Evolutionary conservation across 2,888 invertebrate genomes (phyloP), one percentile per base, ranked within the genome.

Genomic region (Biston stratarius): DNA sequence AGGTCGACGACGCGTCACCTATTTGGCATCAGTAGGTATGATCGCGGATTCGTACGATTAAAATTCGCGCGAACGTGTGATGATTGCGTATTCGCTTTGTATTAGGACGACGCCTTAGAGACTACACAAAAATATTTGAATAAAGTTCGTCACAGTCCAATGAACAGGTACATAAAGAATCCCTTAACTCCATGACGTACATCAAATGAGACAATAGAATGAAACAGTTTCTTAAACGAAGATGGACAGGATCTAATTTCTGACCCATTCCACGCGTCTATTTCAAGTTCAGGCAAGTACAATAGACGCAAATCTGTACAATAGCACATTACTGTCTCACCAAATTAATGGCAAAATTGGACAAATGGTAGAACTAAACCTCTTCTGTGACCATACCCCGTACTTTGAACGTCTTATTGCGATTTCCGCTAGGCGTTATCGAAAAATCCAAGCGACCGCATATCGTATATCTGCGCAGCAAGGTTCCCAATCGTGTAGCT

Each of bases 231-330:
- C 1, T 33, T 12, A 47, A 49, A 52, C 38, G 33, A 55, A 55
- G 42, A 57, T 45, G 34, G 33, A 57, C 45, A 57, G 34, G 34
- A 34, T 56, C 57, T 34, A 57, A 57, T 45, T 24, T 42, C 12
- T 7, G 40, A 14, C 38, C 52, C 14, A 52, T 38, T 38, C 52
- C 14, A 38, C 40, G 40, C 51, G n/a, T 14, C 34, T 10, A 53
- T 40, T 40, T 24, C 53, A 44, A 56, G 44, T 56, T 56, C 33
- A n/a, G 12, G 24, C 24, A 24, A 42, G 40, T n/a, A 56, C 56
- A 45, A 57, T 47, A 36, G 34, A 0, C 6, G 14, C 45, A 56
- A 15, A 56, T 56, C 42, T 10, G 14, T 34, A 57, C 57, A 57
- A 57, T 57, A 14, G 57, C 45, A 45, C 45, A 56, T 56, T 44